phyloP scores from a whole-genome alignment of 2,888 invertebrate species.

The Lasioglossum zephyrum region DNA sequence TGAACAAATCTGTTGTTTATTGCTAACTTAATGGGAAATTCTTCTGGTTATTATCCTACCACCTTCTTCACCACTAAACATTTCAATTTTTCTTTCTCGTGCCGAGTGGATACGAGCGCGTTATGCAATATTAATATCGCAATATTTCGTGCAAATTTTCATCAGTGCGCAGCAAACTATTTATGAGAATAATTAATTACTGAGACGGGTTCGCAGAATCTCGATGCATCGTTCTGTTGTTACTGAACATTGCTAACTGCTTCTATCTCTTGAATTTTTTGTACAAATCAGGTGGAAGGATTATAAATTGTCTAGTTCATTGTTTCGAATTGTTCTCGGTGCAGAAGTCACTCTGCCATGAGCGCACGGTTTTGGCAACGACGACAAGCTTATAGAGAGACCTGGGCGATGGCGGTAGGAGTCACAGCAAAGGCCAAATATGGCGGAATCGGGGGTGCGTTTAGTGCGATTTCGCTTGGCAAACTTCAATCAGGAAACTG shows the following conservation, averaged over 20 bases:
- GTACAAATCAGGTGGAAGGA: not conserved
- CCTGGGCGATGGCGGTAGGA: constrained; percentile 15
- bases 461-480: not conserved
- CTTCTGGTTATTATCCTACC: constrained; percentile 51
- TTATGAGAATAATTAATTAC: constrained; percentile 22
- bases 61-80: not conserved
- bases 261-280: not conserved
- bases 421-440: not conserved
- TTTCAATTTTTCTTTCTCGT: not conserved
- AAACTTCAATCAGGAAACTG: not conserved
- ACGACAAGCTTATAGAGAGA: constrained; percentile 4
- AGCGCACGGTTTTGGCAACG: not conserved
- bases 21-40: constrained; percentile 62
- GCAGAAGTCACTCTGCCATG: not conserved
- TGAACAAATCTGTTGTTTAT: constrained; percentile 54
- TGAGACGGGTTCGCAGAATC: not conserved
- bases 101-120: constrained; percentile 10
- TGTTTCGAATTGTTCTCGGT: not conserved
- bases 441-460: not conserved
- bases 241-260: not conserved
- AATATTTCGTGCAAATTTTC: constrained; percentile 30
- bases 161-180: not conserved
- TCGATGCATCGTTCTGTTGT: not conserved
- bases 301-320: not conserved
- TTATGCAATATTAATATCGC: constrained; percentile 50